Evolutionary conservation across 2,888 invertebrate genomes (phyloP).

Genomic region (Lymantria monacha): DNA sequence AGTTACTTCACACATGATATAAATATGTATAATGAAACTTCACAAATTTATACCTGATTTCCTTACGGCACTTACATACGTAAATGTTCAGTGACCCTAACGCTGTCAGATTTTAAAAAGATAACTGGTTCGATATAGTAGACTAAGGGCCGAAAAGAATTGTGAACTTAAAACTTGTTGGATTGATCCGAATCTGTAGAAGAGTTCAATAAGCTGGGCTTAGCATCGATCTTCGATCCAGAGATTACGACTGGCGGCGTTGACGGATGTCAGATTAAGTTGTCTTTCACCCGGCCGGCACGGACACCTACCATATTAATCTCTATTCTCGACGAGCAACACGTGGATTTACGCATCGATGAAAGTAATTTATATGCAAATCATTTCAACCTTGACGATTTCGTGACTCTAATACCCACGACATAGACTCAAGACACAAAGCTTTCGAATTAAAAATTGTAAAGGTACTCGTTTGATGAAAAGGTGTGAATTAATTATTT

Average conservation of each 20-base stretch:
- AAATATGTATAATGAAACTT: too few relatives aligned
- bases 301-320: slow-evolving; percentile 77
- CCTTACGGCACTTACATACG: slow-evolving; percentile 41
- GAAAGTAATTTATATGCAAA: slow-evolving; percentile 81
- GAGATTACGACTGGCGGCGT: slow-evolving; percentile 73
- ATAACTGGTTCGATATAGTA: slow-evolving; percentile 57
- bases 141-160: slow-evolving; percentile 46
- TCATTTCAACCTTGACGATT: slow-evolving; percentile 74
- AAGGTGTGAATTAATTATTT: slow-evolving; percentile 49
- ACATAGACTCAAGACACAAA: slow-evolving; percentile 54
- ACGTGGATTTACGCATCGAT: slow-evolving; percentile 77
- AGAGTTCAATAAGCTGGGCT: slow-evolving; percentile 77
- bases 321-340: slow-evolving; percentile 76
- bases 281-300: slow-evolving; percentile 72
- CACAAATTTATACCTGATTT: too few relatives aligned
- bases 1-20: too few relatives aligned
- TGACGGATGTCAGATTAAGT: slow-evolving; percentile 81
- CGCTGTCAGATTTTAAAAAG: slow-evolving; percentile 65
- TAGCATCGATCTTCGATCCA: slow-evolving; percentile 78
- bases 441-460: slow-evolving; percentile 48
- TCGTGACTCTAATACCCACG: slow-evolving; percentile 70
- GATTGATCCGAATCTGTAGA: slow-evolving; percentile 60
- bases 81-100: slow-evolving; percentile 55
- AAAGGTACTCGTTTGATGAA: slow-evolving; percentile 47
- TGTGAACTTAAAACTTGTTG: slow-evolving; percentile 58